Conservation (phyloP, 2,888 invertebrate genomes). For the Erannis defoliaria region DNA sequence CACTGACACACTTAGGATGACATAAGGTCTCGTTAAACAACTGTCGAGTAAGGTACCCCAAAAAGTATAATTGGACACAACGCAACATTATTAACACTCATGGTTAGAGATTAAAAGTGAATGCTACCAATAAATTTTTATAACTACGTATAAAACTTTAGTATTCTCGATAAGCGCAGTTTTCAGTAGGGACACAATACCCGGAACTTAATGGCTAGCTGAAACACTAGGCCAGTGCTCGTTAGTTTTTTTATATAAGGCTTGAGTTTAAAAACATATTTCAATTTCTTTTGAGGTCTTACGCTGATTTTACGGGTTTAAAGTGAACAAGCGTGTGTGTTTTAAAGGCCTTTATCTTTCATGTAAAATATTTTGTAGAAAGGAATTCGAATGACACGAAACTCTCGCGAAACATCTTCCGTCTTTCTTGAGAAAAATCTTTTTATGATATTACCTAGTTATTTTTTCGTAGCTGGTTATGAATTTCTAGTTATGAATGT, state of each 20-base stretch:
- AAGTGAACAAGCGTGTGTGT: conserved; percentile 48
- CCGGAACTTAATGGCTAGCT: conserved; percentile 56
- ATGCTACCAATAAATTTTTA: conserved; percentile 68
- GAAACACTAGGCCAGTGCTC: conserved; percentile 18
- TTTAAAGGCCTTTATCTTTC: background rate
- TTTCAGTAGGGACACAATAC: conserved; percentile 33
- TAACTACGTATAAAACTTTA: conserved; percentile 65
- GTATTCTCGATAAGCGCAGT: conserved; percentile 66
- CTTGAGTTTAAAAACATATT: conserved; percentile 18
- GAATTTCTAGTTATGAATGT: too few relatives aligned
- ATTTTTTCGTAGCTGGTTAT: too few relatives aligned
- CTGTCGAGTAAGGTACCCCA: background rate
- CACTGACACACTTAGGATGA: too few relatives aligned
- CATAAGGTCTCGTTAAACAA: too few relatives aligned
- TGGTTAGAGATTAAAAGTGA: conserved; percentile 61
- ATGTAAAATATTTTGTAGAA: background rate
- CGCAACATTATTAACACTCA: conserved; percentile 41
- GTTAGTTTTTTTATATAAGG: conserved; percentile 29
- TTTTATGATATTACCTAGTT: too few relatives aligned
- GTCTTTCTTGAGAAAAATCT: too few relatives aligned
- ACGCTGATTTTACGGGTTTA: conserved; percentile 51
- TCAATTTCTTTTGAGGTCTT: conserved; percentile 11
- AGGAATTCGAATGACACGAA: background rate
- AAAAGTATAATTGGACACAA: conserved; percentile 32
- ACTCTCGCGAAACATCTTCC: too few relatives aligned